Evolutionary conservation across 2,113 vertebrate species (phyloP), one percentile per base, ranked within the genome.

Genomic region (Ochotona curzoniae): DNA sequence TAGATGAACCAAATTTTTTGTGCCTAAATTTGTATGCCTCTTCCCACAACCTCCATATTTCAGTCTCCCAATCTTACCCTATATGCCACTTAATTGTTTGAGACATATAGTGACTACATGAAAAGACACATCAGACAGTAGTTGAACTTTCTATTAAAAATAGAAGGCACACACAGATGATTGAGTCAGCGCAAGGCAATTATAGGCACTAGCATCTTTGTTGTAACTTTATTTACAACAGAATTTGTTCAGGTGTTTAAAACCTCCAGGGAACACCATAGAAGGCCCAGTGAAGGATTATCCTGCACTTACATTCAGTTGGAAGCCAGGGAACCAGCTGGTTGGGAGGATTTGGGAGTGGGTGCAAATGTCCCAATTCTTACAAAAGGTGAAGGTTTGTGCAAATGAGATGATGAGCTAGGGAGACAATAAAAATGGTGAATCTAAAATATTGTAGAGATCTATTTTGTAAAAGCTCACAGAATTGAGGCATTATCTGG

Each of bases 381-480:
- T 26, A 93, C 14, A 64, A 2, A 57, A 20, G 38, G 15, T 21
- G 2, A 35, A 82, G 5, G 38, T 67, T 32, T 67, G 9, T 67
- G 30, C 80, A 86, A 83, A 82, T 44, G 70, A 47, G n/a, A 14
- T 7, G 13, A 86, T 61, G 47, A 82, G 23, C 54, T 25, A 79
- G 51, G 73, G 64, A 91, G 17, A 17, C 18, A 35, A 20, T 73
- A 23, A 67, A n/a, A 70, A 85, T 61, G 26, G 23, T 69, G 30
- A 78, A 51, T 10, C 57, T 17, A 63, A 83, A 64, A 17, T 71
- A 87, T 60, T 57, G 83, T 64, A 28, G 66, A 83, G 32, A 93
- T 84, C 85, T 92, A 35, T 32, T 93, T 93, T 92, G 32, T 47
- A 75, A 81, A 92, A 87, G 12, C 87, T 70, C 26, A 71, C 20